phyloP scores from a whole-genome alignment of 2,113 vertebrate species.

The Polypterus bichir region DNA sequence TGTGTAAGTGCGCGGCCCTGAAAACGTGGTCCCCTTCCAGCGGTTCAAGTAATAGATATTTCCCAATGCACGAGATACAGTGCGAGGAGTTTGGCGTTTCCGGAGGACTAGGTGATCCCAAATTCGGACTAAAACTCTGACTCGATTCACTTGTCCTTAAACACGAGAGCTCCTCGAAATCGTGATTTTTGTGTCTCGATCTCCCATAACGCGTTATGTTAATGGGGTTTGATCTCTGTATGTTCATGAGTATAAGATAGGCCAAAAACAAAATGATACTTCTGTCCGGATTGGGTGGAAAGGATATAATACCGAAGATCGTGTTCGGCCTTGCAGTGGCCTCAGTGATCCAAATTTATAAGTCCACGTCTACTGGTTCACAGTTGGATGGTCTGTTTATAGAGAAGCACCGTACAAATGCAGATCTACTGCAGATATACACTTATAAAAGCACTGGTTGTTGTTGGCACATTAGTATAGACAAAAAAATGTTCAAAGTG shows the following conservation, averaged over 20 bases:
- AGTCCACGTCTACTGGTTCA: no score
- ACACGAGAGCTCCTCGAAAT: constrained; percentile 89
- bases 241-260: constrained; percentile 90
- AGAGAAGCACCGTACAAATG: neutral
- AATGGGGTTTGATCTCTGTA: constrained; percentile 98
- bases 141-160: constrained; percentile 79
- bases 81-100: constrained; percentile 95
- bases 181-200: constrained; percentile 94
- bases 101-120: constrained; percentile 94
- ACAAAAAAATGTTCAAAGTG: no score
- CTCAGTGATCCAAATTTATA: no score
- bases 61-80: constrained; percentile 96
- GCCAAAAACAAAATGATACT: neutral
- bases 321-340: no score
- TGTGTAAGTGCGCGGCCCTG: constrained; percentile 92
- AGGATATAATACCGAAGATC: neutral
- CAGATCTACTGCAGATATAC: neutral
- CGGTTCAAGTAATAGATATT: constrained; percentile 96
- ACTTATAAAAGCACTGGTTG: neutral
- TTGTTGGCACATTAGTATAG: neutral
- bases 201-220: constrained; percentile 96
- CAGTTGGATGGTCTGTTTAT: neutral
- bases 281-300: neutral
- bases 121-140: constrained; percentile 95
- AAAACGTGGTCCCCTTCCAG: constrained; percentile 97